Evolutionary conservation across 2,888 invertebrate genomes (phyloP).

Genomic region (Xanthorhoe designata): DNA sequence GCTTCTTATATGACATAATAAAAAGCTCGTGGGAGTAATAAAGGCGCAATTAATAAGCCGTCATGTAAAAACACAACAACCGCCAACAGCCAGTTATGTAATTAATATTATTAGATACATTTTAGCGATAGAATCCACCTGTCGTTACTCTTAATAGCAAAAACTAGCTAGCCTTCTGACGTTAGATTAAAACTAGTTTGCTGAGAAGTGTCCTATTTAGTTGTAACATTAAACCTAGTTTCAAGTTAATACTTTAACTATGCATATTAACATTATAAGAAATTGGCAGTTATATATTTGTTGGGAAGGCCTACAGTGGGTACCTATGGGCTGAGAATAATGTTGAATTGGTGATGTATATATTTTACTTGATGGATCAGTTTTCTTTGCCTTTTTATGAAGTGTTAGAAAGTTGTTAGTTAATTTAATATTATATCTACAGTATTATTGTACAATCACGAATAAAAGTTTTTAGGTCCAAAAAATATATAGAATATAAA

Average conservation of each 20-base stretch:
- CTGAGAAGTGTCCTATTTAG: conserved; percentile 16
- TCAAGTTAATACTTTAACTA: background rate
- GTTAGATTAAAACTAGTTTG: conserved; percentile 29
- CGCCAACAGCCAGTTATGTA: conserved; percentile 37
- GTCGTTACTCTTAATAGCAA: conserved; percentile 33
- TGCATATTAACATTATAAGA: too few species aligned
- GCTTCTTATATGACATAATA: background rate
- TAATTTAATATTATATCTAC: too few species aligned
- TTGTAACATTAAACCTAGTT: background rate
- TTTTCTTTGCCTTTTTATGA: too few species aligned
- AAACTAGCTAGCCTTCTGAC: conserved; percentile 37
- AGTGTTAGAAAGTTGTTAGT: too few species aligned
- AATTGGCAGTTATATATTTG: too few species aligned
- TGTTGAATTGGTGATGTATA: too few species aligned
- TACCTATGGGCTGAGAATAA: too few species aligned
- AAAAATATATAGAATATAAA: background rate
- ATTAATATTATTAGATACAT: conserved; percentile 38
- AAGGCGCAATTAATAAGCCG: conserved; percentile 26
- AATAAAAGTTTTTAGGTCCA: too few species aligned
- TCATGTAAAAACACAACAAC: conserved; percentile 30
- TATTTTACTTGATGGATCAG: too few species aligned
- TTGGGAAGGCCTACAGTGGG: too few species aligned
- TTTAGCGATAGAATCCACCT: conserved; percentile 25
- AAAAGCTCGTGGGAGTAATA: conserved; percentile 16
- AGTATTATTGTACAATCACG: too few species aligned